phyloP scores from a whole-genome alignment of 2,113 vertebrate species.

The Boulengerochromis microlepis region DNA sequence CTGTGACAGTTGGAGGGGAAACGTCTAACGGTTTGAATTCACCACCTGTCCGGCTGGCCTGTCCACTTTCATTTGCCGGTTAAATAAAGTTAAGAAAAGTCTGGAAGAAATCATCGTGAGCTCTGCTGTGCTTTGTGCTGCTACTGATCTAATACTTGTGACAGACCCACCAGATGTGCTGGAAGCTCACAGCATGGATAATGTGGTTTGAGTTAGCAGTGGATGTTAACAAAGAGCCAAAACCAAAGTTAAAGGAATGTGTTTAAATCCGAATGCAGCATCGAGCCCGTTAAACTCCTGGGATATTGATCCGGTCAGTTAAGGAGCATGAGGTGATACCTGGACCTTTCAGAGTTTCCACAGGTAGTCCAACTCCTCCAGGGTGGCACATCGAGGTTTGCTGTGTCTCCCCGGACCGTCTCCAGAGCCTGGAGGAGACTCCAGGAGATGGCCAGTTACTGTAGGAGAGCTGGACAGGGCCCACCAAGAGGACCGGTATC shows the following conservation, averaged over 20 bases:
- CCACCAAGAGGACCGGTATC: not conserved
- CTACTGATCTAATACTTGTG: not conserved
- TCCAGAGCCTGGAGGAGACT: not conserved
- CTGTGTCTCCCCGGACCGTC: not conserved
- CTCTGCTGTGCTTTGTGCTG: not conserved
- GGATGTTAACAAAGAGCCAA: not conserved
- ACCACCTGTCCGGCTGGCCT: no score
- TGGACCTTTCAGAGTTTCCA: not conserved
- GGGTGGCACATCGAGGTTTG: not conserved
- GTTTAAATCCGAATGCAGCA: accelerated
- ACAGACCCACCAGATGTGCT: not conserved
- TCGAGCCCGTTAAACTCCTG: not conserved
- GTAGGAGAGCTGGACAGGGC: not conserved
- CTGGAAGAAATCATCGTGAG: no score
- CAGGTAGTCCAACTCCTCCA: not conserved
- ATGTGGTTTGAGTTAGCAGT: not conserved
- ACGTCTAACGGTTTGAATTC: not conserved
- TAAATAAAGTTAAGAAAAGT: not conserved
- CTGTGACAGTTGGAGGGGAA: accelerated
- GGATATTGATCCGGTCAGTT: accelerated
- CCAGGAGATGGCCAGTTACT: not conserved
- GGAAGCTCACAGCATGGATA: accelerated
- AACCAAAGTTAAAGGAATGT: not conserved
- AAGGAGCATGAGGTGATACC: accelerated
- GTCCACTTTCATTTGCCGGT: not conserved